These are phyloP conservation scores for Pangasius mekongensis DNA, from an alignment of 2,797 vertebrate genomes.

Conservation along the genomic window DNA sequence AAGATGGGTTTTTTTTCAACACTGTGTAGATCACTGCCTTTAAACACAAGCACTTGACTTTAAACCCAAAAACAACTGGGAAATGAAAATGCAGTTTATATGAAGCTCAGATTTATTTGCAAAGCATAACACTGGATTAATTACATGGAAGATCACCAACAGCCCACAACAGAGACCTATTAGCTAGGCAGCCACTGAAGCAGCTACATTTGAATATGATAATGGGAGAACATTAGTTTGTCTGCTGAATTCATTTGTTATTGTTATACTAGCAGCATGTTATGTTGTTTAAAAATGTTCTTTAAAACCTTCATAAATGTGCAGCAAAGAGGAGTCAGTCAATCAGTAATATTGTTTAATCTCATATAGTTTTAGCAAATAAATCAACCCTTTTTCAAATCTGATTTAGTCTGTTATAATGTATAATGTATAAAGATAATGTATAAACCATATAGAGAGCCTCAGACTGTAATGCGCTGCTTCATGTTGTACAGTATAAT, in stretches of 20 bases:
- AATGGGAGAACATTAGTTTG: neutral
- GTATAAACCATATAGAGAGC: neutral
- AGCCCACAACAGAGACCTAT: conserved; percentile 10
- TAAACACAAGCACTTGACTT: neutral
- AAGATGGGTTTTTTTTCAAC: neutral
- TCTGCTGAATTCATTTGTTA: neutral
- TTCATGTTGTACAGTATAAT: neutral
- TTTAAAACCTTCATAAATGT: neutral
- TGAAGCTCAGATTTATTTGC: neutral
- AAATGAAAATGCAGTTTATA: neutral
- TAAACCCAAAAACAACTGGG: neutral
- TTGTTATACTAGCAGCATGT: neutral
- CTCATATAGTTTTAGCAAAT: neutral
- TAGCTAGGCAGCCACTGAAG: conserved; percentile 11
- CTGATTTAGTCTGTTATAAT: neutral
- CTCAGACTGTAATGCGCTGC: neutral
- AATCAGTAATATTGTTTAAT: neutral
- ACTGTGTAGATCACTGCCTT: neutral
- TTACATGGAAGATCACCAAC: conserved; percentile 13
- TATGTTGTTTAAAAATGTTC: neutral
- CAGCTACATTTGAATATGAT: conserved; percentile 17
- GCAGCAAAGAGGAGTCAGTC: neutral
- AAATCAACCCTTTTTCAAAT: neutral
- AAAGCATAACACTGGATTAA: neutral
- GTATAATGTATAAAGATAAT: neutral